Evolutionary conservation across 2,113 vertebrate genomes (phyloP), one percentile per base, ranked within the genome.

Genomic region (Nesogale talazaci): DNA sequence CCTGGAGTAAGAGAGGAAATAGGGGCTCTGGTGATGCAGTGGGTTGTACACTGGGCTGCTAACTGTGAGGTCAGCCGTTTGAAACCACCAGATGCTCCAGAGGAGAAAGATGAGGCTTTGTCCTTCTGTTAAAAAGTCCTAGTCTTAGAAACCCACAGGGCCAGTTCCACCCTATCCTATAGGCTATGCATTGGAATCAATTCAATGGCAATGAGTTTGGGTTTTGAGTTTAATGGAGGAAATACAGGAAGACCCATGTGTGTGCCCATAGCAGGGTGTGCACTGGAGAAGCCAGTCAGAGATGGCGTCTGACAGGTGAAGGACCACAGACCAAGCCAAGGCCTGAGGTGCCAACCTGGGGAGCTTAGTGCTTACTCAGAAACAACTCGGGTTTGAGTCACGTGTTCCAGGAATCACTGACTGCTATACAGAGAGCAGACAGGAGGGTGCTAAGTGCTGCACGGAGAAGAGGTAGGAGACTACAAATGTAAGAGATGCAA

Each of bases 291-390:
- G 59, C 10, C 23, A 34, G 40, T 1, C 61, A 31, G 46, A 59
- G 80, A 57, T 36, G 56, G 61, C 14, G 11, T 76, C 86, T 38
- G 63, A 67, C 77, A 46, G 59, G 34, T 7, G 34, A 52, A 0
- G 0, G 14, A 46, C n/a, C 83, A 38, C 0, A 0, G 46, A 12
- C 27, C 65, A 27, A 29, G 16, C 25, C 38, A 40, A 34, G 46
- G 15, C n/a, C 65, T 89, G 63, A 34, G 82, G 27, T 12, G 9
- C 59, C 38, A 14, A 0, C 17, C 12, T 10, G 36, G 38, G 17
- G n/a, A 29, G 38, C 67, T 11, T 0, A 2, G 29, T 65, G 15
- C 59, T 86, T 80, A 77, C 59, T 69, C n/a, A 65, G 70, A 36
- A 42, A n/a, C 16, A 56, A 69, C 63, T 27, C 3, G 22, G 63